A percentile compares a stretch with the other conserved stretches of the same genome.
Conservation (phyloP, 2,113 vertebrate species). For the Eudorcas thomsonii region DNA sequence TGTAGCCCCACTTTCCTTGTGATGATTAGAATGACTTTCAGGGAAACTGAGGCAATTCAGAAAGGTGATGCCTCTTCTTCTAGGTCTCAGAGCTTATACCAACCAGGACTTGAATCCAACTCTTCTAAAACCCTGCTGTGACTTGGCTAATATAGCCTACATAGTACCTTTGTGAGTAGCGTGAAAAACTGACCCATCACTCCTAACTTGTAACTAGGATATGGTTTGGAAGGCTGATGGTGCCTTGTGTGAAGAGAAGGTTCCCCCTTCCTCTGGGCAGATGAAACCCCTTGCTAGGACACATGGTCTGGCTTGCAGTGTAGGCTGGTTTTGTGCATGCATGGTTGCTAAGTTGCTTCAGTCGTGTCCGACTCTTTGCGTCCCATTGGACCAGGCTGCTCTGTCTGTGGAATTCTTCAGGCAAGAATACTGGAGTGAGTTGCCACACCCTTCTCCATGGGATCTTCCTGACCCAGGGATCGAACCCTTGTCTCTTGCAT, state of each 20-base stretch:
- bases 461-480: not conserved
- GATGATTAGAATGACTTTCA: not conserved
- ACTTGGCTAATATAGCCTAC: not conserved
- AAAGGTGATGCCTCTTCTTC: not conserved
- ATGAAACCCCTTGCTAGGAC: no score
- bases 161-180: not conserved
- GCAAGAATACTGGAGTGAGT: not conserved
- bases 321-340: not conserved
- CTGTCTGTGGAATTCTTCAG: not conserved
- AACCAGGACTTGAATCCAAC: not conserved
- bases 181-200: not conserved
- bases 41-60: not conserved
- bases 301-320: not conserved
- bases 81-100: not conserved
- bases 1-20: fast-evolving
- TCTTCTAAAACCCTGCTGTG: not conserved
- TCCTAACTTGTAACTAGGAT: not conserved
- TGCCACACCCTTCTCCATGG: not conserved
- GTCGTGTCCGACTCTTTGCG: fast-evolving
- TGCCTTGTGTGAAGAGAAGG: not conserved
- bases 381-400: not conserved
- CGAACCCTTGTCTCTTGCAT: not conserved
- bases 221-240: not conserved
- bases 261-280: not conserved
- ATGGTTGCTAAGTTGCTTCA: not conserved